Base-by-base conservation (phyloP, 1,140 invertebrate genomes). In the Harlomillsia oculata region DNA sequence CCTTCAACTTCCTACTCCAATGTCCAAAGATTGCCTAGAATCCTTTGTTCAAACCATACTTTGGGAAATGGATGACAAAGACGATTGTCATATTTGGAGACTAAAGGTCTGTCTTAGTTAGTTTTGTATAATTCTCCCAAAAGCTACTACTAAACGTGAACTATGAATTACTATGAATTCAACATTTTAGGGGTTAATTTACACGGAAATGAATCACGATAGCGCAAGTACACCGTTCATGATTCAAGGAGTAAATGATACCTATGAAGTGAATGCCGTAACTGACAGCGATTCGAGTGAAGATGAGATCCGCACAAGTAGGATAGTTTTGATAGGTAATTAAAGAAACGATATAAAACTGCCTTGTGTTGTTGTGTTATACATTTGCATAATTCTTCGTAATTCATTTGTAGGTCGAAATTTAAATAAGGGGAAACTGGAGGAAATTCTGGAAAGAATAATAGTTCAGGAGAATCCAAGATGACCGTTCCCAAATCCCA, bases 231-330 rank as follows among this genome's bases (percentile, higher is more conserved):
- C 45, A 4, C 36, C 59, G 1, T 37, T 58, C 4, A 67, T 67
- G 62, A 55, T 67, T 43, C 67, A 68, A 66, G 66, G 64, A 34
- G 67, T 68, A 9, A 67, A 68, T 51, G 63, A 68, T 18, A 67
- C 65, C 6, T 68, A 67, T 51, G 67, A 68, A 50, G 23, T 66
- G 6, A 66, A 45, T 48, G 51, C 39, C 20, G 28, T 67, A 48
- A 32, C 36, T 18, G 20, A 32, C 30, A 3, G 45, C 30, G 34
- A 34, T 32, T 14, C 28, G 18, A 13, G 18, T 8, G n/a, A 48
- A 13, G 13, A 18, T 48, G 29, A 20, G 21, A 9, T 32, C 28
- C 0, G 28, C 45, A 16, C n/a, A n/a, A 48, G 21, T 48, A 16
- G 45, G 25, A n/a, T 48, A 6, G 45, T 48, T 48, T 18, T 48